Evolutionary conservation across 2,113 vertebrate species (phyloP), one percentile per base, ranked within the genome.

Genomic region (Pelecanus crispus): DNA sequence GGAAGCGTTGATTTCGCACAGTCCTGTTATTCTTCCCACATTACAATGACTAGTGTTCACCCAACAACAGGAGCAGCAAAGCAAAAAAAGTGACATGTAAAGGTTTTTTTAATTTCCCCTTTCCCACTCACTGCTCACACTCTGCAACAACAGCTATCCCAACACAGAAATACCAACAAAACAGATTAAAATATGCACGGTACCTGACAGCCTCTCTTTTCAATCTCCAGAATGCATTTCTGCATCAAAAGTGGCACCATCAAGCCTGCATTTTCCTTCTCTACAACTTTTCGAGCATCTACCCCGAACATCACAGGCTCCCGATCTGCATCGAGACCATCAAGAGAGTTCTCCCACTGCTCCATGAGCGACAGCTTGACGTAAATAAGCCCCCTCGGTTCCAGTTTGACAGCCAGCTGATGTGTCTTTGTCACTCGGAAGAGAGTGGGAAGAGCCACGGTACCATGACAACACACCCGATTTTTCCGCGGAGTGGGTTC

Each of bases 131-230:
- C 45, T 63, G 49, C 28, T 72, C 72, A 65, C 7, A n/a, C 32
- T 26, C 44, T 32, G 24, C 42, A 82, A 65, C 31, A 85, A 66
- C 34, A 86, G 45, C 21, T 53, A 58, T 31, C 42, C 59, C 16
- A 25, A 73, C n/a, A 77, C 4, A 82, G n/a, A 70, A 75, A 73
- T 24, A 86, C 3, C 40, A 59, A 81, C 31, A 85, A 17, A 73
- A 73, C 44, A 71, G 47, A 88, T 77, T 67, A 62, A 95, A 95
- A 93, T 13, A 81, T 1, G 15, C 81, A 96, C 77, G 75, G 98
- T 98, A 99, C 99, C 99, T 99, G 99, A 83, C 99, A 99, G 94
- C 99, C 99, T 97, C 99, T 98, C 96, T 99, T 99, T 97, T 99
- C 99, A 40, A 99, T 99, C 97, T 99, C 99, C 81, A 97, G 91